Conservation (phyloP, 2,113 vertebrate genomes). For the Neolamprologus ventralis region DNA sequence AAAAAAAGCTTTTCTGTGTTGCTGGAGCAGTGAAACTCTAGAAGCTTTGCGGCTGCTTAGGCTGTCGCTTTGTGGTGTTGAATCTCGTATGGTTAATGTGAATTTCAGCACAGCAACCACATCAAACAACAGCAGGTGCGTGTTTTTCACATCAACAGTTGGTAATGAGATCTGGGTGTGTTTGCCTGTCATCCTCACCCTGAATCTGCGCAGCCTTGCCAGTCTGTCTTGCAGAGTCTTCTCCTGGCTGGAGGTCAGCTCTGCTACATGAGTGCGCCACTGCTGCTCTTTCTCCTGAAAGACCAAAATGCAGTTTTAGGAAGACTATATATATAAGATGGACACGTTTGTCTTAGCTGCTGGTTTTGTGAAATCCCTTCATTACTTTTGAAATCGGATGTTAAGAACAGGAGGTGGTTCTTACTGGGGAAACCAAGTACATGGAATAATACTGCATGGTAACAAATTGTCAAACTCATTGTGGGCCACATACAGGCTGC, state of each 20-base stretch:
- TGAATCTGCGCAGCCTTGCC: constrained; percentile 60
- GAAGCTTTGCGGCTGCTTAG: not conserved
- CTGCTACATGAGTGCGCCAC: constrained; percentile 56
- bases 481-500: not conserved
- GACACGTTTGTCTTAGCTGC: rapidly evolving
- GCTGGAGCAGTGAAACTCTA: not conserved
- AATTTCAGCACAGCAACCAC: not conserved
- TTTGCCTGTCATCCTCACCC: constrained; percentile 44
- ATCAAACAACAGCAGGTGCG: not conserved
- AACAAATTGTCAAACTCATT: not conserved
- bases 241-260: constrained; percentile 52
- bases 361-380: not conserved
- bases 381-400: not conserved
- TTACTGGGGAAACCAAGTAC: not conserved
- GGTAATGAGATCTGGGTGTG: not conserved
- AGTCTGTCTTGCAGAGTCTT: constrained; percentile 42
- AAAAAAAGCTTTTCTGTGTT: not conserved
- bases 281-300: constrained; percentile 62
- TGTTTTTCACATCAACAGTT: not conserved
- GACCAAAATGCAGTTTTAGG: not conserved
- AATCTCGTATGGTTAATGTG: not conserved
- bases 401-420: not conserved
- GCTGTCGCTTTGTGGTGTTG: not conserved
- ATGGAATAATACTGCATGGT: not conserved
- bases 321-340: not conserved